Conservation (phyloP, 2,113 vertebrate genomes). For the Silurus meridionalis region DNA sequence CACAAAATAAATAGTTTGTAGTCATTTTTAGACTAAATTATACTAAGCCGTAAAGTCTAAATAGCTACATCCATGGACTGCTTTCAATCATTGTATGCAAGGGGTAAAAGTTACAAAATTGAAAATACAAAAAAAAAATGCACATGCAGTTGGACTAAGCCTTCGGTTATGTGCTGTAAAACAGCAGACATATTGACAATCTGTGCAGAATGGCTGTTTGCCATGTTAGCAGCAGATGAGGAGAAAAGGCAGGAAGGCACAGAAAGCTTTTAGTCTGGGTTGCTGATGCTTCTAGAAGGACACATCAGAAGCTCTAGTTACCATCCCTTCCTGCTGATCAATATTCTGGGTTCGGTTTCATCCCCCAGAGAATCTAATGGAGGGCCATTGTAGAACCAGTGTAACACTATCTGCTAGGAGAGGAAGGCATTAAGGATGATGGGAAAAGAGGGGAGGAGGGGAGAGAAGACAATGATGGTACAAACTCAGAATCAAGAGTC, state of each 20-base stretch:
- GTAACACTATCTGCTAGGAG: conserved; percentile 92
- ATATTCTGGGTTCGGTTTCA: conserved; percentile 93
- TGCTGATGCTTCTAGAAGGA: conserved; percentile 69
- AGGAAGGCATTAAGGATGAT: conserved; percentile 42
- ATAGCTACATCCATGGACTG: background rate
- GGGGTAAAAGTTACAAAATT: background rate
- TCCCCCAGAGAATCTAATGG: conserved; percentile 94
- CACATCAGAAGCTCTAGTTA: conserved; percentile 84
- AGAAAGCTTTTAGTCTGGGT: conserved; percentile 49
- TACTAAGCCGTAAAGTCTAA: background rate
- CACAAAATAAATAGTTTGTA: conserved; percentile 37
- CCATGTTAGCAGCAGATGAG: conserved; percentile 17
- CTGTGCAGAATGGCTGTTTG: conserved; percentile 37
- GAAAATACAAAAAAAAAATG: background rate
- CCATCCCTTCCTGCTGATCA: conserved; percentile 88
- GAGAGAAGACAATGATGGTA: background rate
- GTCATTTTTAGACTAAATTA: too few relatives aligned
- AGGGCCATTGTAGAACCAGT: conserved; percentile 86
- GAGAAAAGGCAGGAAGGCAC: background rate
- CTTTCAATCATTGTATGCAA: background rate
- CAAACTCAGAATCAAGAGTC: background rate
- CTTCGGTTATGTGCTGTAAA: conserved; percentile 24
- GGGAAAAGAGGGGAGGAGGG: conserved; percentile 40
- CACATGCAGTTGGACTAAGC: background rate
- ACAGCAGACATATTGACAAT: conserved; percentile 5